Evolutionary conservation across 2,888 invertebrate genomes (phyloP).

Genomic region (Diogma glabrata): DNA sequence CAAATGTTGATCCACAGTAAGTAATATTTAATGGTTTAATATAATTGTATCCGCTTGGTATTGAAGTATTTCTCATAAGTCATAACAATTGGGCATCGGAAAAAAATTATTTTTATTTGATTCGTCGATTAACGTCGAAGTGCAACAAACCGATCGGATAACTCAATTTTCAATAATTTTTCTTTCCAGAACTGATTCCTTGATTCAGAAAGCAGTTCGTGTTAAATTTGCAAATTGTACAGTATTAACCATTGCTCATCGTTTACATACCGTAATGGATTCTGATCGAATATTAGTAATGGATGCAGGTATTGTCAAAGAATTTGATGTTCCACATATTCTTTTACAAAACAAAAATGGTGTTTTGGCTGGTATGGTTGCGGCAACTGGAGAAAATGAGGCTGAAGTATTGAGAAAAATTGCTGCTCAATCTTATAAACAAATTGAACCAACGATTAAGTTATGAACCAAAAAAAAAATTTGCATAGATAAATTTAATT

Average conservation of each 20-base stretch:
- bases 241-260: slow-evolving; percentile 3
- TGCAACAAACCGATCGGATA: too few species aligned
- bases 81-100: too few species aligned
- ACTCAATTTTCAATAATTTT: too few species aligned
- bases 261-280: slow-evolving; percentile 5
- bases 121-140: too few species aligned
- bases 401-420: background rate
- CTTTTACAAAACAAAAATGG: slow-evolving; percentile 42
- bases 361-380: slow-evolving; percentile 55
- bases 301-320: slow-evolving; percentile 65
- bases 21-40: too few species aligned
- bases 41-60: too few species aligned
- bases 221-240: slow-evolving; percentile 4
- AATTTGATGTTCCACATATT: slow-evolving; percentile 33
- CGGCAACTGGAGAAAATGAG: slow-evolving; percentile 46
- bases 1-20: slow-evolving; percentile 51
- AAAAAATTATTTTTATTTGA: too few species aligned
- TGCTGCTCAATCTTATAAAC: slow-evolving; percentile 3
- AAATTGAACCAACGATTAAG: too few species aligned
- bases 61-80: too few species aligned
- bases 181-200: slow-evolving; percentile 24
- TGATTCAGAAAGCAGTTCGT: slow-evolving; percentile 3
- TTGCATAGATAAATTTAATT: too few species aligned
- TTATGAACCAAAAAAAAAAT: too few species aligned
- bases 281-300: slow-evolving; percentile 43